Evolutionary conservation across 2,888 invertebrate genomes (phyloP).

Genomic region (Hylaea fasciaria): DNA sequence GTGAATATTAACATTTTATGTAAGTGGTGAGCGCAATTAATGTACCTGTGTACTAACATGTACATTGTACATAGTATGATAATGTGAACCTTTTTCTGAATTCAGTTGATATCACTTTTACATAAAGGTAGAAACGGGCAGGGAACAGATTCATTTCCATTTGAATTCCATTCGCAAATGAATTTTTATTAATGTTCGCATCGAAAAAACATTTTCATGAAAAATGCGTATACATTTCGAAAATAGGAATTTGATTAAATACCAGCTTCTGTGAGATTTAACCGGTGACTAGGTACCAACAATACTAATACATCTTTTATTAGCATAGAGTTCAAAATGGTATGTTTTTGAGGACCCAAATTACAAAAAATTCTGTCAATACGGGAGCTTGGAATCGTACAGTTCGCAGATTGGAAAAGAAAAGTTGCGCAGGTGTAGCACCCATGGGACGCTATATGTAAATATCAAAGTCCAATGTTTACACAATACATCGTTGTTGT

Average conservation of each 20-base stretch:
- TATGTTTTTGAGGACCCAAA: conserved; percentile 1
- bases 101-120: not conserved
- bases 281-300: no score
- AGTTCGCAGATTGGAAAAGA: conserved; percentile 26
- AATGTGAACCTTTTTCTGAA: no score
- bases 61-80: no score
- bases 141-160: conserved; percentile 5
- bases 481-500: conserved; percentile 29
- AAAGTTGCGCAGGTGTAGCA: conserved; percentile 34
- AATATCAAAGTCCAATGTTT: conserved; percentile 33
- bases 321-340: not conserved
- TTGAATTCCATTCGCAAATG: no score
- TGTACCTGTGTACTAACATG: no score
- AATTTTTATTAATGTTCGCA: conserved; percentile 16
- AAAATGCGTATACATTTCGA: conserved; percentile 20
- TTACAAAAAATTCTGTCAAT: conserved; percentile 5
- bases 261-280: not conserved
- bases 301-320: no score
- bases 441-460: conserved; percentile 30
- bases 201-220: conserved; percentile 22
- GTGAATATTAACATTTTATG: no score
- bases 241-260: conserved; percentile 17
- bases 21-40: no score
- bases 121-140: not conserved
- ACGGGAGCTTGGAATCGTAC: conserved; percentile 23